Evolutionary conservation across 2,113 vertebrate species (phyloP).

Genomic region (rat (Rattus norvegicus)): DNA sequence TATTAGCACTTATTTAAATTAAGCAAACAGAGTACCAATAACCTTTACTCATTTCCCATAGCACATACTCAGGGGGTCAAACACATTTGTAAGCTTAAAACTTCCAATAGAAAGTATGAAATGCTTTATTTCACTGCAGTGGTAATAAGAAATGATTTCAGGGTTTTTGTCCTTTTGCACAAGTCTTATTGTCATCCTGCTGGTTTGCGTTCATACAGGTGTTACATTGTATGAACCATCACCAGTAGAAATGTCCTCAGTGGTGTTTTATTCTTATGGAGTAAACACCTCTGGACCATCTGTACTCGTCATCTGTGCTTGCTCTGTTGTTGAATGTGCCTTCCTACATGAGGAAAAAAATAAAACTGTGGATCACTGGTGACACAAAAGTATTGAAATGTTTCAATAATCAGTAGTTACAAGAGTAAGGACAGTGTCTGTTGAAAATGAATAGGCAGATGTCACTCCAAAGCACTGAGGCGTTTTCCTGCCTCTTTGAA

Average conservation of each 20-base stretch:
- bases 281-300: not conserved
- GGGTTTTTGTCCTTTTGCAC: not conserved
- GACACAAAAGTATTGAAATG: not conserved
- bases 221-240: not conserved
- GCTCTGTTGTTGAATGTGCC: not conserved
- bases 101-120: not conserved
- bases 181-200: no score
- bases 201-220: not conserved
- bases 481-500: not conserved
- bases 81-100: not conserved
- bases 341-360: not conserved
- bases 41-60: no score
- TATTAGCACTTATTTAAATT: not conserved
- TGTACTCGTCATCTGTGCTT: not conserved
- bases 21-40: not conserved
- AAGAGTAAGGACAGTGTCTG: not conserved
- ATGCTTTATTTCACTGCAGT: not conserved
- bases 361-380: not conserved
- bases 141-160: no score
- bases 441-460: not conserved
- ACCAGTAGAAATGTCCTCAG: not conserved
- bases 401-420: not conserved
- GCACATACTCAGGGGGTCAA: not conserved
- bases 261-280: not conserved
- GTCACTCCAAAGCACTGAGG: not conserved